Conservation (phyloP, 2,113 vertebrate genomes). For the Athene noctua region DNA sequence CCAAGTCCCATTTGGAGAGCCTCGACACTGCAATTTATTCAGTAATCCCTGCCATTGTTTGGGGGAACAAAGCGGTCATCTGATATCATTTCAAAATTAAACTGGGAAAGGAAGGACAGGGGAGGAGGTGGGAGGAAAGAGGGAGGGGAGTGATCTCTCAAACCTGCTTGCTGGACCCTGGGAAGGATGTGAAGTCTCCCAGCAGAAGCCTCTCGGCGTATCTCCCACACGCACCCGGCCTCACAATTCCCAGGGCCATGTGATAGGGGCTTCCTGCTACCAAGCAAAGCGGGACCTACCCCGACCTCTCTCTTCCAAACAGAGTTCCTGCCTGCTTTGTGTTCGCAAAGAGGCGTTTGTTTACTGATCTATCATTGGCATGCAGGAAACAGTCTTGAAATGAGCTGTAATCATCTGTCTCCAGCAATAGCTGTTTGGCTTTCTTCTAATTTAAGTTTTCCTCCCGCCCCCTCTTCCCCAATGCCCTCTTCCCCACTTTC, state of each 20-base stretch:
- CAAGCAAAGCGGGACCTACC: slow-evolving; percentile 45
- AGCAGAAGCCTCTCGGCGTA: not conserved
- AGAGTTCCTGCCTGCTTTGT: slow-evolving; percentile 65
- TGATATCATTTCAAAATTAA: not conserved
- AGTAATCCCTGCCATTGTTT: slow-evolving; percentile 14
- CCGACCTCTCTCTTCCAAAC: slow-evolving; percentile 62
- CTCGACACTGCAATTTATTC: not conserved
- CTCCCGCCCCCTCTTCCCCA: not conserved
- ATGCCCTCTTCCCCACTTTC: slow-evolving; percentile 27
- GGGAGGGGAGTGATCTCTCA: not conserved
- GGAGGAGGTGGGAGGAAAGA: not conserved
- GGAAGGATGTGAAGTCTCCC: slow-evolving; percentile 50
- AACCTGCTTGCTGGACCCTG: slow-evolving; percentile 8
- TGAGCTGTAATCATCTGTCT: slow-evolving; percentile 70
- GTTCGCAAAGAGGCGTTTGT: slow-evolving; percentile 67
- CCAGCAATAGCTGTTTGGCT: slow-evolving; percentile 61
- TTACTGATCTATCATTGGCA: slow-evolving; percentile 71
- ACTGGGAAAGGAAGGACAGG: slow-evolving; percentile 27
- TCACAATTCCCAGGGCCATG: slow-evolving; percentile 65
- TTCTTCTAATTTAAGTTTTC: slow-evolving; percentile 67
- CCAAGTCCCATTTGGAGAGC: not conserved
- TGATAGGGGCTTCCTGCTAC: slow-evolving; percentile 63
- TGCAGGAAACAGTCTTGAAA: slow-evolving; percentile 73
- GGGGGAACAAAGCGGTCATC: slow-evolving; percentile 39
- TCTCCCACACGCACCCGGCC: slow-evolving; percentile 24